These are phyloP conservation scores for Popillia japonica DNA, from an alignment of 1,140 invertebrate species.

Conservation along the genomic window DNA sequence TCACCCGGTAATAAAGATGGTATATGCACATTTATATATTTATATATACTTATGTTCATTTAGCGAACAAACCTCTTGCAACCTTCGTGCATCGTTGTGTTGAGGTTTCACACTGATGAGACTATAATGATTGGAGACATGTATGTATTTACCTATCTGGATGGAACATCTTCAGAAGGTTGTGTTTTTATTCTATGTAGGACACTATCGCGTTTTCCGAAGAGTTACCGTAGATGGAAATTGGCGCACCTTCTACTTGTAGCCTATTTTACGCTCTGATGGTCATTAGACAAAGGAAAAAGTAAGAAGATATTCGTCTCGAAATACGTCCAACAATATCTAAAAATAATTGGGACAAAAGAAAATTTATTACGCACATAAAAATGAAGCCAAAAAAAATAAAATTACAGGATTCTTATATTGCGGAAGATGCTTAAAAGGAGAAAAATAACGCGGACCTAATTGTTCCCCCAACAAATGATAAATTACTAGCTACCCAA, in stretches of 20 bases:
- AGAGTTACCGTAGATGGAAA: too few species aligned
- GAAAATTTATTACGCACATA: constrained; percentile 15
- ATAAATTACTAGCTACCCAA: background rate
- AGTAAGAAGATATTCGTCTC: background rate
- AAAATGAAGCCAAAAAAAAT: constrained; percentile 19
- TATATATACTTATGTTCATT: too few species aligned
- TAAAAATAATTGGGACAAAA: constrained; percentile 8
- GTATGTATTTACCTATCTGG: too few species aligned
- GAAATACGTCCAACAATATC: background rate
- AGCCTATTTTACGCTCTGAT: background rate
- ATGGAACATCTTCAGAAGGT: too few species aligned
- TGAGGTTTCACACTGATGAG: too few species aligned
- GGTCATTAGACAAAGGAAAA: background rate
- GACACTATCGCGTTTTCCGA: too few species aligned
- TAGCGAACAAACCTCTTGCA: too few species aligned
- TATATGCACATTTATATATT: too few species aligned
- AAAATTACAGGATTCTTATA: constrained; percentile 11
- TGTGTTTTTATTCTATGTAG: too few species aligned
- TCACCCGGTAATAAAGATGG: too few species aligned
- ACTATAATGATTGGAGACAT: too few species aligned
- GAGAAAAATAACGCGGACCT: constrained; percentile 5
- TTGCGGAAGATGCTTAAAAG: constrained; percentile 8
- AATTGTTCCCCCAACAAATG: constrained; percentile 7
- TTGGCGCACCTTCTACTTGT: background rate
- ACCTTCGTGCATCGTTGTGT: too few species aligned